A percentile compares a stretch with the other conserved stretches of the same genome.
Evolutionary conservation across 2,888 invertebrate genomes (phyloP).

Genomic region (Blastobasis lacticolella): DNA sequence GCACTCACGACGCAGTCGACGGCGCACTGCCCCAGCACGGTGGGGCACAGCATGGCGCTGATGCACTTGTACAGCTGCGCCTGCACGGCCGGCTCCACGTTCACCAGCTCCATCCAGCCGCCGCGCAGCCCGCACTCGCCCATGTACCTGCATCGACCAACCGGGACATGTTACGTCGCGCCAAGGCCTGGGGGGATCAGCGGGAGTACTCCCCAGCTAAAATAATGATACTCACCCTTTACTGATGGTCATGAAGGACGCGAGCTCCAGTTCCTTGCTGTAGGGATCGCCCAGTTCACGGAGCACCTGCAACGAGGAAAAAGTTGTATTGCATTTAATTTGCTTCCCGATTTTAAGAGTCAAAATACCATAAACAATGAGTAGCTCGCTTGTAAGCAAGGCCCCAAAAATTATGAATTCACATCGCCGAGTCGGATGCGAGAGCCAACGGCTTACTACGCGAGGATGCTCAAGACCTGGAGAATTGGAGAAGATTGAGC

Average conservation of each 20-base stretch:
- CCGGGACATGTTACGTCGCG: too few species aligned
- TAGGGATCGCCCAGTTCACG: constrained; percentile 90
- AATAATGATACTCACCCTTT: constrained; percentile 79
- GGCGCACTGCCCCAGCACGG: constrained; percentile 88
- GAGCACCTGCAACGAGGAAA: constrained; percentile 67
- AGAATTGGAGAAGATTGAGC: too few species aligned
- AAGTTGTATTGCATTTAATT: too few species aligned
- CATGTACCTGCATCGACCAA: constrained; percentile 62
- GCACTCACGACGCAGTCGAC: constrained; percentile 89
- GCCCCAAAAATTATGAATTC: too few species aligned
- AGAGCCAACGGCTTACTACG: too few species aligned
- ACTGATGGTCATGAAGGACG: constrained; percentile 93
- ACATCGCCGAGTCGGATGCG: too few species aligned
- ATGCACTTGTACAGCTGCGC: constrained; percentile 82
- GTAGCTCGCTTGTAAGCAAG: too few species aligned
- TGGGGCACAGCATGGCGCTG: constrained; percentile 91
- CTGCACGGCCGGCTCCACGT: constrained; percentile 82
- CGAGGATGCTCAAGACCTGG: too few species aligned
- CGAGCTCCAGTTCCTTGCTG: constrained; percentile 82
- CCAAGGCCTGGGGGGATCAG: too few species aligned
- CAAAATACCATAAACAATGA: too few species aligned
- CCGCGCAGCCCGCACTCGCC: constrained; percentile 93
- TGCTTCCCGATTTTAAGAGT: too few species aligned
- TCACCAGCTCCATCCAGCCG: constrained; percentile 91
- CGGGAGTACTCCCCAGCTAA: too few species aligned